Conservation (phyloP, 2,888 invertebrate genomes). For the Diplolepis rosae region DNA sequence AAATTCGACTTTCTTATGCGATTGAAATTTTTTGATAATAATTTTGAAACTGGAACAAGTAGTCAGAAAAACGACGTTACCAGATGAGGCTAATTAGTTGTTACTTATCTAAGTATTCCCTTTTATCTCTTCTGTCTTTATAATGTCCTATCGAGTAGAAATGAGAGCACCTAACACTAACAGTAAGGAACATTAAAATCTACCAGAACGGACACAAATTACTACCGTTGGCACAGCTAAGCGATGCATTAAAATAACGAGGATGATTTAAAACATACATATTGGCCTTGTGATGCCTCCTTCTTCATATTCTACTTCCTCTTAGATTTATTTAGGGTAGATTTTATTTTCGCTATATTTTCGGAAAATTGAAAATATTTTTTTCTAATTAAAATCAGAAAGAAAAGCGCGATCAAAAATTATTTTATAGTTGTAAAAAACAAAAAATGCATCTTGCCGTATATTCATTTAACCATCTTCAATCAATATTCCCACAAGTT, state of each 20-base stretch:
- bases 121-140: neutral
- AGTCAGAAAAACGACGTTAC: neutral
- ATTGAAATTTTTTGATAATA: too few relatives aligned
- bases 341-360: neutral
- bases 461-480: neutral
- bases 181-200: constrained; percentile 6
- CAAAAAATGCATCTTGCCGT: neutral
- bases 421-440: neutral
- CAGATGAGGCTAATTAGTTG: neutral
- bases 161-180: neutral
- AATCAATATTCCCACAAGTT: neutral
- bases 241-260: constrained; percentile 44
- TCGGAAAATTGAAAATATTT: neutral
- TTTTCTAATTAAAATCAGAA: too few relatives aligned
- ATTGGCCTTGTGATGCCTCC: constrained; percentile 46
- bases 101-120: neutral
- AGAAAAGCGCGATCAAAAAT: too few relatives aligned
- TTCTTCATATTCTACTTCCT: constrained; percentile 32
- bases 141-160: neutral
- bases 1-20: too few relatives aligned
- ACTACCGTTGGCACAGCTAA: constrained; percentile 17
- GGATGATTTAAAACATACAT: constrained; percentile 42
- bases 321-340: constrained; percentile 51
- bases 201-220: neutral
- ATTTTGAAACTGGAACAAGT: neutral